A percentile compares a stretch with the other conserved stretches of the same genome.
These are phyloP conservation scores for Typhlichthys subterraneus DNA, from an alignment of 2,797 vertebrate genomes.

Conservation along the genomic window DNA sequence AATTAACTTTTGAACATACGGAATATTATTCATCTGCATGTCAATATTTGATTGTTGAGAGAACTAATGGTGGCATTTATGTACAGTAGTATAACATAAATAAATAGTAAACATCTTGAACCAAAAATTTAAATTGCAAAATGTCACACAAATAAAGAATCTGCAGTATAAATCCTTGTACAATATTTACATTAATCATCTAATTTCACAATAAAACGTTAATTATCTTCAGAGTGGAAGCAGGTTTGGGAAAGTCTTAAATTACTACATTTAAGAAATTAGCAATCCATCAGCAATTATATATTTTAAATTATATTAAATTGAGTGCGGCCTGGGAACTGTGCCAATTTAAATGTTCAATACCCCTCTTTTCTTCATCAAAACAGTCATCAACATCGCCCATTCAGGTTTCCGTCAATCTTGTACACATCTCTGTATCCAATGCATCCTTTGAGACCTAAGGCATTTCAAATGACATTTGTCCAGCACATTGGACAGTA, in stretches of 20 bases:
- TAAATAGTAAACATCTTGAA: constrained; percentile 39
- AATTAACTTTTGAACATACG: constrained; percentile 39
- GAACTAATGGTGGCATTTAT: constrained; percentile 54
- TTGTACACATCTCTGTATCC: constrained; percentile 1
- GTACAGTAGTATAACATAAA: constrained; percentile 39
- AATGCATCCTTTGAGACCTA: constrained; percentile 17
- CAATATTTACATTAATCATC: constrained; percentile 59
- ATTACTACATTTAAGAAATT: constrained; percentile 29
- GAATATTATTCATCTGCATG: constrained; percentile 6
- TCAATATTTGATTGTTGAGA: constrained; percentile 42
- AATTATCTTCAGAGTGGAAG: constrained; percentile 49
- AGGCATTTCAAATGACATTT: constrained; percentile 36
- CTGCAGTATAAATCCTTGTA: constrained; percentile 53
- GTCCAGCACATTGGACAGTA: constrained; percentile 33
- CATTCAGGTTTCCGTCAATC: constrained; percentile 4
- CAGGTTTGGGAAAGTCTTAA: constrained; percentile 27
- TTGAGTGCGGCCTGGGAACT: constrained; percentile 4
- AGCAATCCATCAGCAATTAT: not conserved
- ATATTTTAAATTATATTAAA: constrained; percentile 16
- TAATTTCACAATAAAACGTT: constrained; percentile 31
- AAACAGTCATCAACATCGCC: constrained; percentile 7
- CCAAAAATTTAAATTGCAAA: constrained; percentile 41
- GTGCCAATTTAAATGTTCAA: not conserved
- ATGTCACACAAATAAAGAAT: constrained; percentile 43
- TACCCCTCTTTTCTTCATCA: not conserved